Conservation (phyloP, 2,888 invertebrate genomes). For the Sepioteuthis lessoniana region DNA sequence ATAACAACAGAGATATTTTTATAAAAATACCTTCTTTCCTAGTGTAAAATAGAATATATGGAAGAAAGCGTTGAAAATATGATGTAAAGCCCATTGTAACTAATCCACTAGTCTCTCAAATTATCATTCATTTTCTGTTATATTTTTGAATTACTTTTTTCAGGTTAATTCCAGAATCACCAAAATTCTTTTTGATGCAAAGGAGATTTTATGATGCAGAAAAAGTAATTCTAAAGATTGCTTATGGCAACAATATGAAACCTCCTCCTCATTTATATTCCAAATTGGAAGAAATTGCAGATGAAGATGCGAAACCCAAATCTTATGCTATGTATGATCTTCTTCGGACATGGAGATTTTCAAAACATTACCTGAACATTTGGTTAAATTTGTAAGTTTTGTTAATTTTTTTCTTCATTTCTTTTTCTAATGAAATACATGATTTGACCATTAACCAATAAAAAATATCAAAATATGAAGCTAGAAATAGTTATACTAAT, state of each 20-base stretch:
- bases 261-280: constrained; percentile 51
- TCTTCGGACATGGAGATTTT: constrained; percentile 55
- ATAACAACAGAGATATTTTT: too few relatives aligned
- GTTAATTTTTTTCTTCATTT: background rate
- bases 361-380: constrained; percentile 56
- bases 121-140: background rate
- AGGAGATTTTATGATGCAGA: constrained; percentile 88
- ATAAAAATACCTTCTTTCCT: too few relatives aligned
- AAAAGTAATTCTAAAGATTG: constrained; percentile 84
- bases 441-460: background rate
- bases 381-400: constrained; percentile 60
- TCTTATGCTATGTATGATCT: constrained; percentile 55
- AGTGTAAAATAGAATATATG: too few relatives aligned
- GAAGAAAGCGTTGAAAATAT: too few relatives aligned
- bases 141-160: constrained; percentile 51
- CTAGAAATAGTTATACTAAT: background rate
- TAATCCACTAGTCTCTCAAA: background rate
- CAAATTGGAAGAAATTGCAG: constrained; percentile 50
- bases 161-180: constrained; percentile 90
- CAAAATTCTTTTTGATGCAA: constrained; percentile 89
- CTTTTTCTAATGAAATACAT: too few relatives aligned
- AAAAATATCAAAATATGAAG: background rate
- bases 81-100: background rate
- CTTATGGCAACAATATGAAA: constrained; percentile 81
- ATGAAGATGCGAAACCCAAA: constrained; percentile 18